Base-by-base conservation (phyloP, 2,113 vertebrate species). In the Solea solea region DNA sequence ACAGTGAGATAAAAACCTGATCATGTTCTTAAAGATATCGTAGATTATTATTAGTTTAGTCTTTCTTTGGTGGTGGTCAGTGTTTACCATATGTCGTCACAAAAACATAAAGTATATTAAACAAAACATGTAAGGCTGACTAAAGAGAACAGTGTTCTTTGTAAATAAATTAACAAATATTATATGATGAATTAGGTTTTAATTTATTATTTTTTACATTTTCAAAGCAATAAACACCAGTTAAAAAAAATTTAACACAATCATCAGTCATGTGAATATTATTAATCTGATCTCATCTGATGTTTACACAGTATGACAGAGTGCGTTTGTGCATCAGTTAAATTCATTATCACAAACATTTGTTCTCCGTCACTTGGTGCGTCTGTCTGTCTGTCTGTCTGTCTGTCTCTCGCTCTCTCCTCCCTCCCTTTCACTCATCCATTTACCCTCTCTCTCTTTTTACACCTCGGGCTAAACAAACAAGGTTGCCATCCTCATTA, bases 401-500 rank as follows among this genome's bases (percentile, higher is more conserved):
- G 2, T 76, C 50, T 44, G 56, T 64, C 72, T 54, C 71, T 69
- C 42, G 39, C 65, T 40, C 51, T 10, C 51, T 73, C 51, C 64
- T 65, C 69, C 49, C 71, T 69, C 28, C 48, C 65, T 41, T 55
- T 34, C 45, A 46, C 62, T 80, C 83, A 51, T 87, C 77, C 77
- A 74, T 81, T 79, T 62, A 59, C 78, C 66, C 76, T 74, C 68
- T 78, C 11, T 34, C 34, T 34, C 34, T 34, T 65, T 64, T 64
- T 71, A 76, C 69, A 76, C 83, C 88, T 86, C 70, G 12, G 83
- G 91, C 89, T 87, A 83, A 88, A 84, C 34, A 34, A 79, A 82
- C 69, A 59, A 92, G 90, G 90, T 91, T 90, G 75, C 86, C 64
- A 54, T 90, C 86, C 83, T 93, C 88, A 92, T 93, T 93, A 93